These are phyloP conservation scores for Drosophila bipectinata DNA, from an alignment of 1,140 invertebrate genomes.

Conservation along the genomic window DNA sequence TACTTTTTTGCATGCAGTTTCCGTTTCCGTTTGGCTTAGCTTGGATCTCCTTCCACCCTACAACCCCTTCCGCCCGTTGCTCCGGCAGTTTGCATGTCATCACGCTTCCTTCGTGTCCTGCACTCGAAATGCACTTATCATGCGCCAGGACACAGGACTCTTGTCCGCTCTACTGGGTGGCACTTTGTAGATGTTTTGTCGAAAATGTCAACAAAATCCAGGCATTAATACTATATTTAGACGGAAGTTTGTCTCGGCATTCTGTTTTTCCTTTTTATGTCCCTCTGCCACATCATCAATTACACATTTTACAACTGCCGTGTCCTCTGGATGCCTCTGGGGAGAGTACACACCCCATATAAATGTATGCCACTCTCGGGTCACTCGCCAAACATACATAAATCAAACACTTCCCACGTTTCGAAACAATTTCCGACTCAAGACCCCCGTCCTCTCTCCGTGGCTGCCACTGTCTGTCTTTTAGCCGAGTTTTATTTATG, in stretches of 20 bases:
- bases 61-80: slow-evolving; percentile 1
- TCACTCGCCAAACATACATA: slow-evolving; percentile 73
- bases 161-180: slow-evolving; percentile 34
- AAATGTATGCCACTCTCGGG: slow-evolving; percentile 37
- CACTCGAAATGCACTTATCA: slow-evolving; percentile 77
- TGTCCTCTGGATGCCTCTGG: neutral
- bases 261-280: slow-evolving; percentile 56
- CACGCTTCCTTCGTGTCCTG: slow-evolving; percentile 69
- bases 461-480: slow-evolving; percentile 61
- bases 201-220: slow-evolving; percentile 77
- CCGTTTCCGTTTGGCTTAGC: slow-evolving; percentile 71
- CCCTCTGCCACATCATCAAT: slow-evolving; percentile 78
- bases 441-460: slow-evolving; percentile 37
- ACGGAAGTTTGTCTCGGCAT: slow-evolving; percentile 14
- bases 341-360: neutral
- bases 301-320: slow-evolving; percentile 79
- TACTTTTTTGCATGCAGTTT: slow-evolving; percentile 63
- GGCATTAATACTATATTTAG: slow-evolving; percentile 55
- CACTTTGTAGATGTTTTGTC: slow-evolving; percentile 78
- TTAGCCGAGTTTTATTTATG: slow-evolving; percentile 78
- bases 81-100: slow-evolving; percentile 69
- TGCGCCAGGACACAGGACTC: slow-evolving; percentile 21
- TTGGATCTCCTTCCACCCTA: slow-evolving; percentile 22
- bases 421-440: slow-evolving; percentile 80
- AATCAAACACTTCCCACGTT: slow-evolving; percentile 82